A percentile compares a stretch with the other conserved stretches of the same genome.
Evolutionary conservation across 2,113 vertebrate species (phyloP).

Genomic region (Oreotragus oreotragus): DNA sequence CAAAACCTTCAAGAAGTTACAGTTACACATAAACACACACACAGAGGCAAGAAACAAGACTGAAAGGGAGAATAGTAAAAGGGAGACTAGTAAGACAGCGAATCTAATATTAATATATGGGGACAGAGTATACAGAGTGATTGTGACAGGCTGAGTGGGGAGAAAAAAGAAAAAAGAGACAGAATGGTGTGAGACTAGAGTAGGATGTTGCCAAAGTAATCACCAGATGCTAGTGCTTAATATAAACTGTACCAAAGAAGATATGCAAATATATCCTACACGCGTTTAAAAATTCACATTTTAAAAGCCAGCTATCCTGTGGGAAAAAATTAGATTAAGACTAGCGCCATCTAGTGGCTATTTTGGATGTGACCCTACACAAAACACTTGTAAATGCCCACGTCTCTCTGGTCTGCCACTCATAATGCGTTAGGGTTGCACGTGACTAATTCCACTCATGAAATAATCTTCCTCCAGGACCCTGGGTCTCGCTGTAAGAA

Average conservation of each 20-base stretch:
- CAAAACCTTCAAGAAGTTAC: conserved; percentile 25
- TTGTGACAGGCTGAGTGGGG: conserved; percentile 33
- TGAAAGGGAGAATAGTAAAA: conserved; percentile 24
- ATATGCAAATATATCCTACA: conserved; percentile 45
- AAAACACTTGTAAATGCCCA: not conserved
- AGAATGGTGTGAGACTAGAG: conserved; percentile 47
- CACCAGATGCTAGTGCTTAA: conserved; percentile 52
- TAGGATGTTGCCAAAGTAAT: conserved; percentile 34
- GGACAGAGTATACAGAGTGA: not conserved
- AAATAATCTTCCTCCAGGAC: not conserved
- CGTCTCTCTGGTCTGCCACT: not conserved
- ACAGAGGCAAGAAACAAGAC: conserved; percentile 11
- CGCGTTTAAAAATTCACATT: conserved; percentile 22
- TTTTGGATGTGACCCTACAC: not conserved
- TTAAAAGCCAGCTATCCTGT: not conserved
- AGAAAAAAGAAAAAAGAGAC: conserved; percentile 37
- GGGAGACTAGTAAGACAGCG: not conserved
- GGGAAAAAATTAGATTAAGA: not conserved
- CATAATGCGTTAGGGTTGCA: not conserved
- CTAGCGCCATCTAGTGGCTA: conserved; percentile 77
- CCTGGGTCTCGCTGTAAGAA: not conserved
- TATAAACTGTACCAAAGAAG: conserved; percentile 38
- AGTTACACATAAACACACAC: not conserved
- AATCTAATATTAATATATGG: not conserved
- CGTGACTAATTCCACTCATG: not conserved